phyloP scores from a whole-genome alignment of 2,888 invertebrate genomes.

The Eupithecia abbreviata region DNA sequence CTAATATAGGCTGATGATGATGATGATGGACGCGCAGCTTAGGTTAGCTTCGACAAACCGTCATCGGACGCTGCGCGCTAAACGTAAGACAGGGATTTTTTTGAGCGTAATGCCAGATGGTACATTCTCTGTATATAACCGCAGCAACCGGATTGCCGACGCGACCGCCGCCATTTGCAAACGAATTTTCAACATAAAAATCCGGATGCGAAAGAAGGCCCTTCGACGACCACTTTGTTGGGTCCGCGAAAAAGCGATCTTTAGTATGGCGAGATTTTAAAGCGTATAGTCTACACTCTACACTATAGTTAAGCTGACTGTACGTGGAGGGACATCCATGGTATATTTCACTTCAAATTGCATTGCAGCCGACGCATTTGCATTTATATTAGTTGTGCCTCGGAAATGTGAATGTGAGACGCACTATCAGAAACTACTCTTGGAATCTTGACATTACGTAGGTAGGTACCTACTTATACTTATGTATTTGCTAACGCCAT shows the following conservation, averaged over 20 bases:
- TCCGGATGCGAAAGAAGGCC: no score
- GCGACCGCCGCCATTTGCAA: no score
- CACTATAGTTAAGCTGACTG: neutral
- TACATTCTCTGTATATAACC: no score
- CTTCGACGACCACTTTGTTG: neutral
- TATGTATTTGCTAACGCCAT: neutral
- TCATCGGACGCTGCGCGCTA: no score
- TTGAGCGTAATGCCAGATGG: no score
- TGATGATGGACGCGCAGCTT: no score
- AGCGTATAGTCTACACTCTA: neutral
- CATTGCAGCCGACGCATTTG: conserved; percentile 31
- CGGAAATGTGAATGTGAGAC: neutral
- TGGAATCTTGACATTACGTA: neutral
- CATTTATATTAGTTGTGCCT: conserved; percentile 3
- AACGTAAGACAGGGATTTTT: no score
- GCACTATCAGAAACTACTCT: neutral
- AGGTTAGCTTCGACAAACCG: no score
- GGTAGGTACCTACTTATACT: neutral
- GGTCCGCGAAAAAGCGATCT: neutral
- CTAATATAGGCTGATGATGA: no score
- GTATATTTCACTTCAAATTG: conserved; percentile 24
- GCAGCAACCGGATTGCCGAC: no score
- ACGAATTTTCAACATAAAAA: no score
- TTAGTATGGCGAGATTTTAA: no score
- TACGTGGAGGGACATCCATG: neutral